phyloP scores from a whole-genome alignment of 2,888 invertebrate genomes.

The Stenolophus ochropezus region DNA sequence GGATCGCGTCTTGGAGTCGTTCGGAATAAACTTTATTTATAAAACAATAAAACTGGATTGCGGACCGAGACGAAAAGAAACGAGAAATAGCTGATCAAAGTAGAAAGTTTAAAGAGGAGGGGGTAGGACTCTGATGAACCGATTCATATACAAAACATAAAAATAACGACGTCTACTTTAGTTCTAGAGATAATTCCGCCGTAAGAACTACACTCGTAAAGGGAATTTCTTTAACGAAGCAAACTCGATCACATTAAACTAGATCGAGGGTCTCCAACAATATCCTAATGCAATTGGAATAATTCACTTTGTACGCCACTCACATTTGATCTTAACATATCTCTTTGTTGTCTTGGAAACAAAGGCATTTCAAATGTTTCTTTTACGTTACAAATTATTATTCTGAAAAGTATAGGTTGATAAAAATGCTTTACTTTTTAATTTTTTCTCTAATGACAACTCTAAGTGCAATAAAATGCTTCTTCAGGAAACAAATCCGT shows the following conservation, averaged over 20 bases:
- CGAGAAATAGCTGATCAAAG: constrained; percentile 54
- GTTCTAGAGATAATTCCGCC: not conserved
- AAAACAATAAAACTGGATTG: constrained; percentile 50
- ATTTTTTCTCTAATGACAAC: too few species aligned
- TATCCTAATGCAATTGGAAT: constrained; percentile 6
- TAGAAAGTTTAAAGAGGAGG: constrained; percentile 31
- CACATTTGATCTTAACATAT: constrained; percentile 20
- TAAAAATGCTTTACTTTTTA: too few species aligned
- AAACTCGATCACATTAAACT: constrained; percentile 45
- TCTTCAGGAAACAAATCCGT: too few species aligned
- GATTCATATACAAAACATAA: constrained; percentile 56
- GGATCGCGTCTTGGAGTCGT: constrained; percentile 28
- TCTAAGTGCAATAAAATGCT: too few species aligned
- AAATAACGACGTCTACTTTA: constrained; percentile 31
- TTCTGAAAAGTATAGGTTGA: too few species aligned
- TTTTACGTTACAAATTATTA: too few species aligned
- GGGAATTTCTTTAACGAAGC: constrained; percentile 48
- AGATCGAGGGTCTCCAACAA: not conserved
- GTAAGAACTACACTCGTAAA: not conserved
- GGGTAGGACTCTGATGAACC: constrained; percentile 39
- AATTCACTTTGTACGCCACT: not conserved
- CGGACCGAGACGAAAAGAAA: constrained; percentile 19
- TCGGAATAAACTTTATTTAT: constrained; percentile 53
- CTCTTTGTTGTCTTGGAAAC: too few species aligned
- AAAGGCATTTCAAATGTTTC: too few species aligned